Evolutionary conservation across 1,140 invertebrate genomes (phyloP), one percentile per base, ranked within the genome.

Genomic region (Apis dorsata): DNA sequence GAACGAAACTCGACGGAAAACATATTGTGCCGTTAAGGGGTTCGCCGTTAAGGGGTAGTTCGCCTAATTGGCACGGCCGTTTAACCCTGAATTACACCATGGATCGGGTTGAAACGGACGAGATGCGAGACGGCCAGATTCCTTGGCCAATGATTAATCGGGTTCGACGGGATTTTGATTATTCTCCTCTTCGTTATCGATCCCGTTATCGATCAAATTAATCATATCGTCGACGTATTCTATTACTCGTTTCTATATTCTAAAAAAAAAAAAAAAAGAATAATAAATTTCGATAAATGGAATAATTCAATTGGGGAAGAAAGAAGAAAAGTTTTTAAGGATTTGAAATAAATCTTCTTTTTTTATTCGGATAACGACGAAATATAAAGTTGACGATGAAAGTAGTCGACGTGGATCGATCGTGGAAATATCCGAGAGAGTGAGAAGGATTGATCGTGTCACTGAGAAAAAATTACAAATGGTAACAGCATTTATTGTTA

Each of bases 401-500:
- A 17, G 19, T 28, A 15, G 24, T 65, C n/a, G 1, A 2, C 5
- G 71, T 24, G 53, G 24, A 75, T 51, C 11, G 17, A 19, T 5
- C 12, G 3, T 7, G n/a, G 11, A 19, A 70, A 17, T 24, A 12
- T 15, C 13, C n/a, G 19, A 28, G 51, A 62, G 24, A 51, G 57
- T 28, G n/a, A 81, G 28, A 59, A 60, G 79, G 71, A 55, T 81
- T 49, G 53, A 66, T 57, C n/a, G 74, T 82, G 19, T 44, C 55
- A 70, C 57, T 77, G 80, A 86, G 44, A 83, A 51, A 34, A 53
- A 51, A n/a, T 88, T 93, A 94, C 92, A 94, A 94, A 94, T 94
- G 88, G 92, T 94, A 94, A 94, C 93, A 94, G 93, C 92, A 83
- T 94, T 94, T 94, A 93, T 94, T 94, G 79, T 90, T 93, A 92